A percentile compares a stretch with the other conserved stretches of the same genome.
Evolutionary conservation across 2,113 vertebrate species (phyloP).

Genomic region (Dasyornis broadbenti): DNA sequence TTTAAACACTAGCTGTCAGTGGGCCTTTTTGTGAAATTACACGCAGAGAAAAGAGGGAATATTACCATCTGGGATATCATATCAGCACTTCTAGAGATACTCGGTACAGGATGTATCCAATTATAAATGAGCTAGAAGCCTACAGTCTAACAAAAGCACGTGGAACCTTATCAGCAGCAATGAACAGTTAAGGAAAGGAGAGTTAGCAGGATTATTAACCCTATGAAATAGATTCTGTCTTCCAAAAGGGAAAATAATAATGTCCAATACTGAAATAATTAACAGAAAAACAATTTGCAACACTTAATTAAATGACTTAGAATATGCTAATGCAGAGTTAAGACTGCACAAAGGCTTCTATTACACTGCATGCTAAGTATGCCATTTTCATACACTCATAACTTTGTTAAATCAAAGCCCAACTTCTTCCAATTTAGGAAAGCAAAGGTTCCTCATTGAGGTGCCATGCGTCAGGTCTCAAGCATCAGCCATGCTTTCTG

Average conservation of each 20-base stretch:
- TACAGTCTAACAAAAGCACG: constrained; percentile 44
- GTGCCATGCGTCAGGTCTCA: background rate
- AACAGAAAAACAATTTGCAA: constrained; percentile 56
- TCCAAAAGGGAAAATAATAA: constrained; percentile 54
- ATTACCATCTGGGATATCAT: constrained; percentile 54
- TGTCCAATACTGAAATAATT: constrained; percentile 61
- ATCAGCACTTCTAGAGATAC: constrained; percentile 52
- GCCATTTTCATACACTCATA: background rate
- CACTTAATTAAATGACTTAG: constrained; percentile 55
- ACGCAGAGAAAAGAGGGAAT: constrained; percentile 15
- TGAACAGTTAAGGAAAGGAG: constrained; percentile 11
- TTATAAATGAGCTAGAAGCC: constrained; percentile 48
- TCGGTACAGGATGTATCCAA: constrained; percentile 55
- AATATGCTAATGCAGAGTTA: constrained; percentile 46
- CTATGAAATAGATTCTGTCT: constrained; percentile 34
- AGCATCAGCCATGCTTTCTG: background rate
- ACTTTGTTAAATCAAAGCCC: constrained; percentile 37
- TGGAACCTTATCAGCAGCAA: constrained; percentile 45
- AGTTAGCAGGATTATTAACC: constrained; percentile 51
- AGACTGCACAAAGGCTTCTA: constrained; percentile 5
- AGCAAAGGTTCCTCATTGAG: background rate
- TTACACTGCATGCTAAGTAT: background rate
- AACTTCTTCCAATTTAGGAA: constrained; percentile 10
- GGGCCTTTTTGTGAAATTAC: constrained; percentile 48
- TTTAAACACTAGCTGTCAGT: constrained; percentile 43